Evolutionary conservation across 2,888 invertebrate genomes (phyloP).

Genomic region (Myopa testacea): DNA sequence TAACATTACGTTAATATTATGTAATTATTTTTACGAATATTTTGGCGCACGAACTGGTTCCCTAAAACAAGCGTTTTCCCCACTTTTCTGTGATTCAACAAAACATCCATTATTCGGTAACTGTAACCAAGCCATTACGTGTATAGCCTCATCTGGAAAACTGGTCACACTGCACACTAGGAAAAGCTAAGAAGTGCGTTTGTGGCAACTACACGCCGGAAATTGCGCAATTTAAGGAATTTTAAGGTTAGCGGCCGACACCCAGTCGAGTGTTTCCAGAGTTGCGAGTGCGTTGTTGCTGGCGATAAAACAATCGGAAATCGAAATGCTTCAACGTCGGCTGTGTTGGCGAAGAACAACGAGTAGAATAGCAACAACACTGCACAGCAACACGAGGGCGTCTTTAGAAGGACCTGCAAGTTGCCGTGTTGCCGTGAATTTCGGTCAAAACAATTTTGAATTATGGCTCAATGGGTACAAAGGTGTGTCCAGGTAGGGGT

Average conservation of each 20-base stretch:
- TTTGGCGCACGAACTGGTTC: too few species aligned
- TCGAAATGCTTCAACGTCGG: slow-evolving; percentile 35
- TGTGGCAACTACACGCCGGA: slow-evolving; percentile 1
- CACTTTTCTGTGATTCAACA: too few species aligned
- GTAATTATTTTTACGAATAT: too few species aligned
- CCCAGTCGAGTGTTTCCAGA: neutral
- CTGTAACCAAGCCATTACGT: too few species aligned
- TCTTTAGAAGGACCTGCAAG: neutral
- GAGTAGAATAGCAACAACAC: too few species aligned
- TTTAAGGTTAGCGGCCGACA: neutral
- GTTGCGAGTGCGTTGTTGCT: neutral
- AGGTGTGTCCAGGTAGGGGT: neutral
- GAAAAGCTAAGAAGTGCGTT: too few species aligned
- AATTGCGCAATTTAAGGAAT: slow-evolving; percentile 19
- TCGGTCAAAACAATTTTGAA: slow-evolving; percentile 26
- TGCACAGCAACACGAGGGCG: neutral
- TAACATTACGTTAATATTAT: too few species aligned
- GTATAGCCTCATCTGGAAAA: too few species aligned
- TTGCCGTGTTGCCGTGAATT: slow-evolving; percentile 9
- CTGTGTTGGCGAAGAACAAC: neutral
- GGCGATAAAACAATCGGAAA: slow-evolving; percentile 36
- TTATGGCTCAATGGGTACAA: neutral
- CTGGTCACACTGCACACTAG: too few species aligned
- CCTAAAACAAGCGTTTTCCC: too few species aligned
- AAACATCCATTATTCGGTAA: too few species aligned